Conservation (phyloP, 2,113 vertebrate species). For the Salvator merianae region DNA sequence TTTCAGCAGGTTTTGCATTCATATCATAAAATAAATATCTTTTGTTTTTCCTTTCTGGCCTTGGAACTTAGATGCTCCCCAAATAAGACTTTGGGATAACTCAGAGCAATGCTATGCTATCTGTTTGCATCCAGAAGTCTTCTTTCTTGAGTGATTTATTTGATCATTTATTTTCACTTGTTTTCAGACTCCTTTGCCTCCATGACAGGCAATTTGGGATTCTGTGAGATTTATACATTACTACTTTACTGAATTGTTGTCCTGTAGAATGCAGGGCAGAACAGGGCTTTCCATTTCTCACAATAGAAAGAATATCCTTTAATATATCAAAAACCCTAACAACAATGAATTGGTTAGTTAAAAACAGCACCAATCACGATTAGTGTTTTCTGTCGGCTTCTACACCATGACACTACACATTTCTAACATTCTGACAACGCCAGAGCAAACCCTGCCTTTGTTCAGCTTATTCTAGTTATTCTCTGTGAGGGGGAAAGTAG, state of each 20-base stretch:
- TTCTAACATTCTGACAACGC: constrained; percentile 4
- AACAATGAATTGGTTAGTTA: background rate
- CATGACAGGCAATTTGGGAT: background rate
- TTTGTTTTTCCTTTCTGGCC: background rate
- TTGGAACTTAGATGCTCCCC: background rate
- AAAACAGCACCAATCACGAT: background rate
- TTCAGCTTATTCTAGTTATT: background rate
- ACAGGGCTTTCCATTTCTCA: too few relatives aligned
- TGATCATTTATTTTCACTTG: background rate
- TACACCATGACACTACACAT: background rate
- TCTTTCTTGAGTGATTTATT: background rate
- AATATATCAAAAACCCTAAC: background rate
- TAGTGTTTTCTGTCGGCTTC: background rate
- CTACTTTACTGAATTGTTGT: too few relatives aligned
- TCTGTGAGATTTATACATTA: background rate
- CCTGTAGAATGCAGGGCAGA: too few relatives aligned
- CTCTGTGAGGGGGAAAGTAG: background rate
- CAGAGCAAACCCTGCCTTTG: background rate
- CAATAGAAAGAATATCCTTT: too few relatives aligned
- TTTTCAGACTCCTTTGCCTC: background rate
- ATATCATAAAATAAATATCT: background rate
- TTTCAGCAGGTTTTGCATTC: too few relatives aligned
- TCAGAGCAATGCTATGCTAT: background rate
- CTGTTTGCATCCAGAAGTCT: background rate
- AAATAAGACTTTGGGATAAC: background rate